These are phyloP conservation scores for Lamellibrachia columna DNA, from an alignment of 2,888 invertebrate species.

Conservation along the genomic window DNA sequence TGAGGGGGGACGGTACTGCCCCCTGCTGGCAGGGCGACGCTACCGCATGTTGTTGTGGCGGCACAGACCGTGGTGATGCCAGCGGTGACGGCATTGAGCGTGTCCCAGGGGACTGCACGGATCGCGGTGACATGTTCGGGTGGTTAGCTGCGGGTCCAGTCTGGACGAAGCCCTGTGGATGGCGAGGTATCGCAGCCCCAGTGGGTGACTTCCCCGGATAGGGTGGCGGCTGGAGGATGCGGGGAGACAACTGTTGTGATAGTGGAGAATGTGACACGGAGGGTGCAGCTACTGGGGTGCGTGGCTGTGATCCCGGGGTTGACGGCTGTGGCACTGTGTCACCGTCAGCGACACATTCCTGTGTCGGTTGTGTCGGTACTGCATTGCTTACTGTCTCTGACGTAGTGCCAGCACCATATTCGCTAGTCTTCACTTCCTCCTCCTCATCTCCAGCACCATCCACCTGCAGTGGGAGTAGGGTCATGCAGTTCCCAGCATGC, in stretches of 20 bases:
- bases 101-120: neutral
- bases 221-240: slow-evolving; percentile 16
- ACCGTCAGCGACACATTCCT: neutral
- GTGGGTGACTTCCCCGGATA: slow-evolving; percentile 22
- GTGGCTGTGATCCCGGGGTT: slow-evolving; percentile 16
- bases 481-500: neutral
- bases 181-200: neutral
- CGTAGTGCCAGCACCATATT: neutral
- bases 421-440: slow-evolving; percentile 14
- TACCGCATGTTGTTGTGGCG: slow-evolving; percentile 20
- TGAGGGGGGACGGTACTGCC: neutral
- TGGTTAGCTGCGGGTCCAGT: neutral
- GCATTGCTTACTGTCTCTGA: neutral
- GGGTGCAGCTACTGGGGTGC: neutral
- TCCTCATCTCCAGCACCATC: slow-evolving; percentile 41
- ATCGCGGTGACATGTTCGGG: slow-evolving; percentile 13
- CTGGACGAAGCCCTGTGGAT: neutral
- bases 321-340: neutral
- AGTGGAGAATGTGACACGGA: slow-evolving; percentile 20
- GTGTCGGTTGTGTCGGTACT: neutral
- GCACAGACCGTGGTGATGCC: slow-evolving; percentile 27
- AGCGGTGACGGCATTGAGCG: slow-evolving; percentile 24
- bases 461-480: slow-evolving; percentile 25
- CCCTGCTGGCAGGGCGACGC: neutral
- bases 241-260: neutral